Conservation (phyloP, 2,113 vertebrate genomes). For the Gobio gobio region DNA sequence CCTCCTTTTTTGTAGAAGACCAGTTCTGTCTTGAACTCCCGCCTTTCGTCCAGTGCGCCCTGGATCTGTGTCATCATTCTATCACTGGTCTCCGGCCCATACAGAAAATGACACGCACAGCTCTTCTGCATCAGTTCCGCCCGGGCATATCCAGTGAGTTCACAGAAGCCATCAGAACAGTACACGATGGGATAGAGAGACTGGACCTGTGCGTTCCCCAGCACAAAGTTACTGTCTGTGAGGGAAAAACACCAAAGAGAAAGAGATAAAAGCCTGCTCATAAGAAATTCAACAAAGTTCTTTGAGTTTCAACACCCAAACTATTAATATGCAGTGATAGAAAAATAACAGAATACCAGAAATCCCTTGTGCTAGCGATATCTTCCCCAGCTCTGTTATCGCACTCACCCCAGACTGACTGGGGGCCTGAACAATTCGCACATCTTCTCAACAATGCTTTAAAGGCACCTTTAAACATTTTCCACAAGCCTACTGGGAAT, state of each 20-base stretch:
- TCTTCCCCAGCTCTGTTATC: slow-evolving; percentile 1
- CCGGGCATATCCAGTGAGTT: slow-evolving; percentile 81
- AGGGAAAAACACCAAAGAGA: slow-evolving; percentile 37
- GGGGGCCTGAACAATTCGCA: not conserved
- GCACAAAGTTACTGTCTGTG: slow-evolving; percentile 84
- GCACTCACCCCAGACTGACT: not conserved
- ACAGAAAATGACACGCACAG: slow-evolving; percentile 83
- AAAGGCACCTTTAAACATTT: not conserved
- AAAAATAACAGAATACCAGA: not conserved
- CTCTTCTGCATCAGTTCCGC: slow-evolving; percentile 86
- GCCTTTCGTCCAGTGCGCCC: slow-evolving; percentile 77
- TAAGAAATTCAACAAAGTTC: not conserved
- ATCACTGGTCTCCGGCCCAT: slow-evolving; percentile 81
- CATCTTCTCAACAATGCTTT: not conserved
- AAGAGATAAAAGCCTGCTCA: not conserved
- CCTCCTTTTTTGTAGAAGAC: slow-evolving; percentile 84
- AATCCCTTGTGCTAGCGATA: not conserved
- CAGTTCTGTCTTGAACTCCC: slow-evolving; percentile 82
- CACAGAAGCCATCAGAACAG: slow-evolving; percentile 86
- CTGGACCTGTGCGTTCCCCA: slow-evolving; percentile 84
- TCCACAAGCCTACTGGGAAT: not conserved
- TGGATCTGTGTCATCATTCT: slow-evolving; percentile 77
- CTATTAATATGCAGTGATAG: not conserved
- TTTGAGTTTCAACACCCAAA: slow-evolving; percentile 13
- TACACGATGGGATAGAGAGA: slow-evolving; percentile 84